A percentile compares a stretch with the other conserved stretches of the same genome.
These are phyloP conservation scores for Drosophila emarginata DNA, from an alignment of 2,888 invertebrate species.

Conservation along the genomic window DNA sequence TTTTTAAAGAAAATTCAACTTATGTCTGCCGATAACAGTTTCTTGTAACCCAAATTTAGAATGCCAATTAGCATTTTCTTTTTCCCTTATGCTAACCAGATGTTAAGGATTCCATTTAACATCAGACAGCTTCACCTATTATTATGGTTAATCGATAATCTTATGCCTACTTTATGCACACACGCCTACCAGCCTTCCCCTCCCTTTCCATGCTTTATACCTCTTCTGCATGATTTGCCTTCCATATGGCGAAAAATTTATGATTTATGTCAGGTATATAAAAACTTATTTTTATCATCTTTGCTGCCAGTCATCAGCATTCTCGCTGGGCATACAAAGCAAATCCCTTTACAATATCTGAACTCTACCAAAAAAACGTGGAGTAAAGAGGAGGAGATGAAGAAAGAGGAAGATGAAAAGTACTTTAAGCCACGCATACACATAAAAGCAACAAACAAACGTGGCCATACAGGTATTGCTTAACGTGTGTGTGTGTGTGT, in stretches of 20 bases:
- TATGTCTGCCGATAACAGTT: no score
- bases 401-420: not conserved
- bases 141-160: conserved; percentile 7
- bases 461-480: conserved; percentile 44
- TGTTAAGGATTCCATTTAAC: not conserved
- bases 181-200: no score
- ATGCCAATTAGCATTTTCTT: not conserved
- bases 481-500: conserved; percentile 3
- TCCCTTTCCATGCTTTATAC: not conserved
- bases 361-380: conserved; percentile 15
- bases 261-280: conserved; percentile 58
- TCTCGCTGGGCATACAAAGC: conserved; percentile 45
- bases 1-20: no score
- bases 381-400: not conserved
- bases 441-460: conserved; percentile 57
- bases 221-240: conserved; percentile 15
- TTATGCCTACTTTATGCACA: not conserved
- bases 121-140: not conserved
- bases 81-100: not conserved
- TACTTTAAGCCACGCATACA: conserved; percentile 39
- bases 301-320: conserved; percentile 50
- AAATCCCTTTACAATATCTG: conserved; percentile 64
- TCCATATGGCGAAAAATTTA: conserved; percentile 37
- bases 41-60: no score
- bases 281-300: conserved; percentile 62